Evolutionary conservation across 2,797 vertebrate genomes (phyloP).

Genomic region (Lacerta bilineata): DNA sequence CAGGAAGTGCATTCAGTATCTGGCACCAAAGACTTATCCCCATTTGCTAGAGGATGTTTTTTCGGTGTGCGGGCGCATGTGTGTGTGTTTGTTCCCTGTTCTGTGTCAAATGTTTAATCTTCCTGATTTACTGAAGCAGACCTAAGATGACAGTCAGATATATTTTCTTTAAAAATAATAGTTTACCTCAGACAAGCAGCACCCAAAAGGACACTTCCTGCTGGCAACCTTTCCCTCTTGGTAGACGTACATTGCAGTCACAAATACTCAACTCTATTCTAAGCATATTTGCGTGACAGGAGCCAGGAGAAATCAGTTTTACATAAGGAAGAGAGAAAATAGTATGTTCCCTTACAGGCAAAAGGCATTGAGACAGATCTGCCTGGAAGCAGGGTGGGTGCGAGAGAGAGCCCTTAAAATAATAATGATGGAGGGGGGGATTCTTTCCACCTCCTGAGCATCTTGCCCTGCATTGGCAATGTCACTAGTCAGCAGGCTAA

Average conservation of each 20-base stretch:
- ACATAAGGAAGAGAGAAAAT: constrained; percentile 26
- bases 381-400: neutral
- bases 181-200: neutral
- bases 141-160: neutral
- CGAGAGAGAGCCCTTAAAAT: constrained; percentile 6
- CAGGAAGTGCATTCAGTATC: neutral
- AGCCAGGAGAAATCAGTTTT: constrained; percentile 26
- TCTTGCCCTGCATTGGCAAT: constrained; percentile 17
- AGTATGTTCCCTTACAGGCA: neutral
- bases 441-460: constrained; percentile 8
- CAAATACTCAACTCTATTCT: constrained; percentile 6
- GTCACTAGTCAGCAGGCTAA: constrained; percentile 8
- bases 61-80: rapidly evolving
- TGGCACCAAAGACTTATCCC: neutral
- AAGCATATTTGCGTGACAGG: constrained; percentile 23
- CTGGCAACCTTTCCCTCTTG: neutral
- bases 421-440: constrained; percentile 2
- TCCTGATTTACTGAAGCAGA: constrained; percentile 22
- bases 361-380: constrained; percentile 27
- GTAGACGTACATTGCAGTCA: neutral
- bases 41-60: neutral
- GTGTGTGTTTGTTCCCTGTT: constrained; percentile 14
- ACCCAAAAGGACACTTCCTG: constrained; percentile 7
- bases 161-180: constrained; percentile 49
- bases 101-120: constrained; percentile 30